Percentiles rank a stretch among this genome's conserved stretches.
Evolutionary conservation across 2,797 vertebrate species (phyloP).

Genomic region (Rhincodon typus): DNA sequence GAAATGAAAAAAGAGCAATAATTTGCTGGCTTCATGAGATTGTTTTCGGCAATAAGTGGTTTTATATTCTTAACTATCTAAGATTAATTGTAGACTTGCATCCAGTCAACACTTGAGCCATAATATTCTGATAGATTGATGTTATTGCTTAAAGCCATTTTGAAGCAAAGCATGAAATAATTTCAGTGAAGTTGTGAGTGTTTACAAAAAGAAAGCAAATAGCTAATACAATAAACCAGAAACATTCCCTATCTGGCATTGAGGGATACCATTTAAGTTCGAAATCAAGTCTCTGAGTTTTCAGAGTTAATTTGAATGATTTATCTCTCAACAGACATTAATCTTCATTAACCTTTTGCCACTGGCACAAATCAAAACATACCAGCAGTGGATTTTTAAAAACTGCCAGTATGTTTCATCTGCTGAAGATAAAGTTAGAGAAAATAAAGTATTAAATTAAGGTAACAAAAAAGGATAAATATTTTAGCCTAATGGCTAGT

Average conservation of each 20-base stretch:
- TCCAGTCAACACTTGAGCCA: neutral
- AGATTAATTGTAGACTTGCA: neutral
- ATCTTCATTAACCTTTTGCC: conserved; percentile 59
- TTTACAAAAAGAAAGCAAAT: neutral
- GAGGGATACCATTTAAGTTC: neutral
- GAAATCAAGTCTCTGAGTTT: neutral
- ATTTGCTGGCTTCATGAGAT: neutral
- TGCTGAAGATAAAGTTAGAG: conserved; percentile 53
- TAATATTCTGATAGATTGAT: neutral
- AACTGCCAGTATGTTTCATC: conserved; percentile 51
- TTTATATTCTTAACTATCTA: neutral
- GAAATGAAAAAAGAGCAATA: neutral
- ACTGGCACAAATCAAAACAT: conserved; percentile 60
- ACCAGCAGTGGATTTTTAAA: conserved; percentile 55
- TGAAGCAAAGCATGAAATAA: neutral
- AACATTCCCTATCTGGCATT: neutral
- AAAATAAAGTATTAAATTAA: conserved; percentile 40
- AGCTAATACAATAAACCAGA: neutral
- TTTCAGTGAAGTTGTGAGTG: neutral
- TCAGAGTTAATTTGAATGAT: conserved; percentile 39
- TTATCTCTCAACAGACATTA: conserved; percentile 56
- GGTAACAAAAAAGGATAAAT: conserved; percentile 40
- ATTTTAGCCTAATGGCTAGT: neutral
- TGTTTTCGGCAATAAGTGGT: neutral
- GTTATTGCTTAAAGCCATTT: neutral